phyloP scores from a whole-genome alignment of 1,140 invertebrate genomes.

The Sitobion miscanthi region DNA sequence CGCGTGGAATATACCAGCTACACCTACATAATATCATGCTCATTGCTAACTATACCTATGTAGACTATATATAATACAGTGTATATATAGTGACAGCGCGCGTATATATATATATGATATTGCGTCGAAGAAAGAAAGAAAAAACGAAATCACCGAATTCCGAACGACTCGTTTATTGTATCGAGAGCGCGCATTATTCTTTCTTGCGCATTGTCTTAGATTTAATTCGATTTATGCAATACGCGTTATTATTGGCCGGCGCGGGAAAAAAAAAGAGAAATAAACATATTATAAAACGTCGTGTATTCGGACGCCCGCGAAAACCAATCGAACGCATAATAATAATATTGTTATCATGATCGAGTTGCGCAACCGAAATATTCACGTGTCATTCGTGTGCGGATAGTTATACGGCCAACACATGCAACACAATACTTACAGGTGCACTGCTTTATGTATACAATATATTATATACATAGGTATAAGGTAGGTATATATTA shows the following conservation, averaged over 20 bases:
- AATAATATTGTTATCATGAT: background rate
- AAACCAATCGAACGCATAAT: background rate
- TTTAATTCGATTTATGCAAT: conserved; percentile 33
- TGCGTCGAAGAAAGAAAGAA: conserved; percentile 18
- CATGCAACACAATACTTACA: background rate
- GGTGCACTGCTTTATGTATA: background rate
- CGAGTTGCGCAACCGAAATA: background rate
- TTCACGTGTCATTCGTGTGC: conserved; percentile 41
- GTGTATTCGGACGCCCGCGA: conserved; percentile 27
- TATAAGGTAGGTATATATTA: background rate
- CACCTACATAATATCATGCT: too few species aligned
- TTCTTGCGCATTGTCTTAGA: background rate
- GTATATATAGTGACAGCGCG: background rate
- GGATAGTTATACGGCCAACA: background rate
- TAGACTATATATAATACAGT: background rate
- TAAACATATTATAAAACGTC: background rate
- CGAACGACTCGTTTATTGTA: background rate
- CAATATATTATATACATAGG: background rate
- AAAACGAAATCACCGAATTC: background rate
- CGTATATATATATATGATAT: background rate
- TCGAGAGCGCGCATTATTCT: background rate
- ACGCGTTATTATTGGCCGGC: background rate
- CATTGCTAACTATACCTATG: background rate
- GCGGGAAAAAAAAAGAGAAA: background rate
- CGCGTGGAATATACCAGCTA: background rate